These are phyloP conservation scores for Callimorpha dominula DNA, from an alignment of 2,888 invertebrate species.

Conservation along the genomic window DNA sequence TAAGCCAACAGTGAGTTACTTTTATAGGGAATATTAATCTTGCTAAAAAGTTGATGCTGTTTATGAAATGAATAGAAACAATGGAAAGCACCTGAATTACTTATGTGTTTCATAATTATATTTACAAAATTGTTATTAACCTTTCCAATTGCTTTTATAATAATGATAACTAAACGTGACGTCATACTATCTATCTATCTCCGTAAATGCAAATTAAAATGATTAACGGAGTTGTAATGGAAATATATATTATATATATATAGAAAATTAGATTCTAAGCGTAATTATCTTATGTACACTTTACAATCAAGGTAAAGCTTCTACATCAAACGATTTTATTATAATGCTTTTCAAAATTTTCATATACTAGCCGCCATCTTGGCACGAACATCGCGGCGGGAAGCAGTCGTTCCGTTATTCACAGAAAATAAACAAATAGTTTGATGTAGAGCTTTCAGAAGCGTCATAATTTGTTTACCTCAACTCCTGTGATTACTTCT, in stretches of 20 bases:
- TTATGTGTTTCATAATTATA: neutral
- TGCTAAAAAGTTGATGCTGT: neutral
- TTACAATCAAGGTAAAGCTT: neutral
- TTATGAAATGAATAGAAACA: neutral
- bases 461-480: constrained; percentile 61
- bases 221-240: neutral
- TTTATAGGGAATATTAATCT: neutral
- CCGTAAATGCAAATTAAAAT: constrained; percentile 40
- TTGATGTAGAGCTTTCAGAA: constrained; percentile 45
- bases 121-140: neutral
- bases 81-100: too few species aligned
- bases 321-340: constrained; percentile 36
- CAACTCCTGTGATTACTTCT: constrained; percentile 77
- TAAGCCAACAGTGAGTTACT: neutral
- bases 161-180: constrained; percentile 23
- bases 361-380: constrained; percentile 66
- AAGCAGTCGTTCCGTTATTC: constrained; percentile 81
- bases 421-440: constrained; percentile 71
- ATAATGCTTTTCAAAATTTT: neutral
- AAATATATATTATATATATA: neutral
- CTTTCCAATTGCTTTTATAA: neutral
- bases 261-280: too few species aligned
- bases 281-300: neutral
- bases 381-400: constrained; percentile 56
- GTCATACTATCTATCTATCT: constrained; percentile 36